These are phyloP conservation scores for Lutraria lutraria DNA, from an alignment of 2,888 invertebrate genomes.

Conservation along the genomic window DNA sequence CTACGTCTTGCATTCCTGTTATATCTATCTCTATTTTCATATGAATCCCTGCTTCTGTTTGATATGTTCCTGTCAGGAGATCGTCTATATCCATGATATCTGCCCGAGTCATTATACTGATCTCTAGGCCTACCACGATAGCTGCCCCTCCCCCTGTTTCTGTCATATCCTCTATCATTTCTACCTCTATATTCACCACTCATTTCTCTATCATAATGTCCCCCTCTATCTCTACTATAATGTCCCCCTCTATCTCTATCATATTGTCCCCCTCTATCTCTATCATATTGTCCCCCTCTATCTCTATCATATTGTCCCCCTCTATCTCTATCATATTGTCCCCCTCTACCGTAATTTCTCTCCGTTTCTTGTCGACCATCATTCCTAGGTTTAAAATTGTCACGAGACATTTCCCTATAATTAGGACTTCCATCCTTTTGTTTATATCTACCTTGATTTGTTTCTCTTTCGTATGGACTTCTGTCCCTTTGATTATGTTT, in stretches of 20 bases:
- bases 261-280: slow-evolving; percentile 26
- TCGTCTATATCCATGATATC: background rate
- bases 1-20: background rate
- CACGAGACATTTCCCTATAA: background rate
- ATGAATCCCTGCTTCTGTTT: slow-evolving; percentile 9
- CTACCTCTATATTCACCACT: slow-evolving; percentile 9
- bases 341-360: slow-evolving; percentile 28
- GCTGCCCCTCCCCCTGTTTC: slow-evolving; percentile 23
- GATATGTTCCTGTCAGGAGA: background rate
- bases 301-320: slow-evolving; percentile 37
- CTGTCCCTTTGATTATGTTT: slow-evolving; percentile 9
- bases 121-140: slow-evolving; percentile 26
- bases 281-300: too few species aligned
- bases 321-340: slow-evolving; percentile 34
- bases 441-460: background rate
- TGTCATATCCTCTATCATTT: slow-evolving; percentile 20
- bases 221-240: slow-evolving; percentile 36
- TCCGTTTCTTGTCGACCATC: slow-evolving; percentile 14
- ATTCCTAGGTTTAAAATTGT: background rate
- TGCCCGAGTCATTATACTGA: background rate
- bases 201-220: slow-evolving; percentile 7
- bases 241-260: slow-evolving; percentile 11
- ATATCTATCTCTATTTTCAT: slow-evolving; percentile 16
- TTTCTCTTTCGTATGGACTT: slow-evolving; percentile 27
- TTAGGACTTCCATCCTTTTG: slow-evolving; percentile 4